A percentile compares a stretch with the other conserved stretches of the same genome.
Conservation (phyloP, 2,113 vertebrate genomes). For the Fregata magnificens region DNA sequence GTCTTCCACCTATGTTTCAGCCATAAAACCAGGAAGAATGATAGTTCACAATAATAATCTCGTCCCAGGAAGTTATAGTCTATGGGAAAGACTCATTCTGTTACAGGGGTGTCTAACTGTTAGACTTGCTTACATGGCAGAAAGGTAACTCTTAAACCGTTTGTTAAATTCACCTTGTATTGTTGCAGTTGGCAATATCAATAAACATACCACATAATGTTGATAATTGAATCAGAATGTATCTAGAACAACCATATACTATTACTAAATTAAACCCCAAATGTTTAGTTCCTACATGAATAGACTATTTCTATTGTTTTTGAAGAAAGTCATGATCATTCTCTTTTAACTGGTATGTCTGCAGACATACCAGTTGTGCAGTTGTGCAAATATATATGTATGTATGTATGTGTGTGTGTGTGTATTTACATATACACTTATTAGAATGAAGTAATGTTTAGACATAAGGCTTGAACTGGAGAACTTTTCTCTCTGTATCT, state of each 20-base stretch:
- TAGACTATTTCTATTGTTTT: not conserved
- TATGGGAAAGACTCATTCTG: not conserved
- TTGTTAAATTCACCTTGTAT: not conserved
- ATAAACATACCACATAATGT: not conserved
- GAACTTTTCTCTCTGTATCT: not conserved
- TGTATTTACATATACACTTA: not conserved
- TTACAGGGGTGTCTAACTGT: not conserved
- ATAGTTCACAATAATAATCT: not conserved
- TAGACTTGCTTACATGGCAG: not conserved
- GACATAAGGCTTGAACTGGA: not conserved
- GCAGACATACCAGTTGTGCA: not conserved
- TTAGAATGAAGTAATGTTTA: not conserved
- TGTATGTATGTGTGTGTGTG: not conserved
- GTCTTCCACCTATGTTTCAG: not conserved
- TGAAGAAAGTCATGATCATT: not conserved
- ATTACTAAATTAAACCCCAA: not conserved
- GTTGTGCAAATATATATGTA: not conserved
- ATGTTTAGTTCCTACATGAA: not conserved
- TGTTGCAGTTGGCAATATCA: not conserved
- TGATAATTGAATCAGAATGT: not conserved
- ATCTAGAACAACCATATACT: not conserved
- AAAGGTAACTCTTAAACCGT: not conserved
- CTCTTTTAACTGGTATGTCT: not conserved
- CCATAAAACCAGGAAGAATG: not conserved
- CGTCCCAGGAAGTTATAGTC: not conserved